Evolutionary conservation across 2,888 invertebrate species (phyloP).

Genomic region (Hyles lineata): DNA sequence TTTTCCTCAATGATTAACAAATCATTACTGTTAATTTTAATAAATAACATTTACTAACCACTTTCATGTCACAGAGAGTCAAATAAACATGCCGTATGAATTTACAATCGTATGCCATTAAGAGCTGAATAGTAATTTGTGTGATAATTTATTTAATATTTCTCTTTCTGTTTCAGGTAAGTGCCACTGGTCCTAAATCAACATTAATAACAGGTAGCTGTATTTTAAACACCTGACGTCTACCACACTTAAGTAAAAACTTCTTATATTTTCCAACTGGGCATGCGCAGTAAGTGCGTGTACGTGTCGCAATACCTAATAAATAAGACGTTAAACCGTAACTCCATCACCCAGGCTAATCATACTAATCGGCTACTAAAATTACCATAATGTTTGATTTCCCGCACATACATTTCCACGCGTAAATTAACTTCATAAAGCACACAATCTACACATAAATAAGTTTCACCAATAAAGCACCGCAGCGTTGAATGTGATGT

Average conservation of each 20-base stretch:
- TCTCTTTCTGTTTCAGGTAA: slow-evolving; percentile 55
- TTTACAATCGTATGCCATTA: background rate
- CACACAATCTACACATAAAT: slow-evolving; percentile 25
- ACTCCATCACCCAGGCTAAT: background rate
- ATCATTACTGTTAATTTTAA: background rate
- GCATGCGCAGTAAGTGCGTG: background rate
- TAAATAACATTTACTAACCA: background rate
- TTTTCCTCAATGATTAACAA: slow-evolving; percentile 18
- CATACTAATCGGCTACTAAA: slow-evolving; percentile 1
- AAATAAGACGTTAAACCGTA: background rate
- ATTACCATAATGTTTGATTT: slow-evolving; percentile 15
- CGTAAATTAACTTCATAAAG: slow-evolving; percentile 10
- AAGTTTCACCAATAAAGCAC: slow-evolving; percentile 25
- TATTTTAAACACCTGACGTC: background rate
- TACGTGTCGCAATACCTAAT: background rate
- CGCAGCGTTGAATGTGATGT: slow-evolving; percentile 17
- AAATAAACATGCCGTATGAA: background rate
- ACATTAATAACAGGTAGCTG: slow-evolving; percentile 12
- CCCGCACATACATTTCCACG: slow-evolving; percentile 15
- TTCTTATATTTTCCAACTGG: background rate
- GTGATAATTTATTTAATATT: slow-evolving; percentile 4
- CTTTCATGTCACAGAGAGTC: background rate
- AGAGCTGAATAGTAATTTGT: slow-evolving; percentile 3
- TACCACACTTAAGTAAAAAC: background rate
- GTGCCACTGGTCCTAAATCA: slow-evolving; percentile 32